These are phyloP conservation scores for Darevskia nairensis DNA, from an alignment of 2,797 vertebrate genomes.

Conservation along the genomic window DNA sequence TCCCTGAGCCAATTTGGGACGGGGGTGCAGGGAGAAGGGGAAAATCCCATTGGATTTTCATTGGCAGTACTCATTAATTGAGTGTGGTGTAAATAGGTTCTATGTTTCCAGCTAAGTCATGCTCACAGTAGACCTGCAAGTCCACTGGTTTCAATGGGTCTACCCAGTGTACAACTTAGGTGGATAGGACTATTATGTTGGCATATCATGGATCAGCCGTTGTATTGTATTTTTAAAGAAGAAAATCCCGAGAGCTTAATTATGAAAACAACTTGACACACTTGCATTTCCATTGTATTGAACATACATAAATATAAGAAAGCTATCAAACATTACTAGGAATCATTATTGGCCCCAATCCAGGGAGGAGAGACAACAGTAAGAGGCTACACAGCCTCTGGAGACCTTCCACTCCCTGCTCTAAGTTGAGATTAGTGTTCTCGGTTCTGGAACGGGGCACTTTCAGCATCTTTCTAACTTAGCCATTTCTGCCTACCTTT, in stretches of 20 bases:
- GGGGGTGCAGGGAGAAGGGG: too few relatives aligned
- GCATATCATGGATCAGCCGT: not conserved
- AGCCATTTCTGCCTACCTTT: not conserved
- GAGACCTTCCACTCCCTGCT: not conserved
- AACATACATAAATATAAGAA: not conserved
- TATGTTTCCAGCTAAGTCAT: too few relatives aligned
- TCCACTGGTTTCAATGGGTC: too few relatives aligned
- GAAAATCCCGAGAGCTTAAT: not conserved
- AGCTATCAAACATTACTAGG: not conserved
- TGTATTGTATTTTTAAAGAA: not conserved
- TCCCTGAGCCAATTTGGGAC: too few relatives aligned
- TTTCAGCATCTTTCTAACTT: not conserved
- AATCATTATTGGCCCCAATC: not conserved
- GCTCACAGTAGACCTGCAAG: too few relatives aligned
- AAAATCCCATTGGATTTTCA: too few relatives aligned
- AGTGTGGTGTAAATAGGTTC: too few relatives aligned
- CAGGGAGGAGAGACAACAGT: not conserved
- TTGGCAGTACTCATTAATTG: too few relatives aligned
- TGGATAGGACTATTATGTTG: not conserved
- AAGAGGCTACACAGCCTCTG: not conserved
- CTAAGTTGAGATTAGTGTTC: not conserved
- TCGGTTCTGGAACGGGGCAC: not conserved
- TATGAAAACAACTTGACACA: not conserved
- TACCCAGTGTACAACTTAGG: not conserved
- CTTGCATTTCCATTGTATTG: not conserved